Percentiles rank a stretch among this genome's conserved stretches.
These are phyloP conservation scores for Catharus bicknelli DNA, from an alignment of 2,113 vertebrate species.

Conservation along the genomic window DNA sequence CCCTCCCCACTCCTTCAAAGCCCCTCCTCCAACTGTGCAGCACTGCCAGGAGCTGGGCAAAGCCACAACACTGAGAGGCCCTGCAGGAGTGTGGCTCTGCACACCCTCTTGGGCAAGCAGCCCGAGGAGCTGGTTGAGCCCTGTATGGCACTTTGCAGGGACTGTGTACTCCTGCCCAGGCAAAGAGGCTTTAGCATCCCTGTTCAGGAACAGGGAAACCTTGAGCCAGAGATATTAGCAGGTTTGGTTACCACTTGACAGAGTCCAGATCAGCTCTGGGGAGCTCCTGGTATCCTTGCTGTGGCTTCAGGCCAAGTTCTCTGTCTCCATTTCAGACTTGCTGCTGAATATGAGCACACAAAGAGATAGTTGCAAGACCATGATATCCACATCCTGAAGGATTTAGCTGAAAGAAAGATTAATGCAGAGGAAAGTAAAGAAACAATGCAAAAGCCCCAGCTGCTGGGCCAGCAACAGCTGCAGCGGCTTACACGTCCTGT, in stretches of 20 bases:
- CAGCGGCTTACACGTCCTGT: background rate
- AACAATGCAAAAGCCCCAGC: background rate
- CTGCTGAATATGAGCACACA: background rate
- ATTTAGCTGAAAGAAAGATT: background rate
- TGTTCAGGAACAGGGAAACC: background rate
- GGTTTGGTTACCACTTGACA: background rate
- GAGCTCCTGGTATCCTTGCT: background rate
- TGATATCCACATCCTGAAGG: background rate
- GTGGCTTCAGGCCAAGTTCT: background rate
- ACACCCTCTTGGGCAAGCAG: background rate
- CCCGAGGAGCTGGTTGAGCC: background rate
- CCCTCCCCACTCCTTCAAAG: background rate
- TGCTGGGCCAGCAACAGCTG: conserved; percentile 45
- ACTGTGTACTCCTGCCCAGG: background rate
- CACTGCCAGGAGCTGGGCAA: background rate
- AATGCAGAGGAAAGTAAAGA: background rate
- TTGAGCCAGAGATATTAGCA: background rate
- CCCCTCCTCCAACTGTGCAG: background rate
- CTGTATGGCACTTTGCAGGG: background rate
- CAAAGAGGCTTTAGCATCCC: background rate
- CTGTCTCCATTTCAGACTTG: background rate
- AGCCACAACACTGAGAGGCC: background rate
- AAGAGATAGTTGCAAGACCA: background rate
- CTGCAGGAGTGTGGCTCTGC: background rate
- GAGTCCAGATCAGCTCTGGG: background rate